Percentiles rank a stretch among this genome's conserved stretches.
Evolutionary conservation across 92 coral and sea anemone species (phyloP).

Genomic region (Epizoanthus stellaris): DNA sequence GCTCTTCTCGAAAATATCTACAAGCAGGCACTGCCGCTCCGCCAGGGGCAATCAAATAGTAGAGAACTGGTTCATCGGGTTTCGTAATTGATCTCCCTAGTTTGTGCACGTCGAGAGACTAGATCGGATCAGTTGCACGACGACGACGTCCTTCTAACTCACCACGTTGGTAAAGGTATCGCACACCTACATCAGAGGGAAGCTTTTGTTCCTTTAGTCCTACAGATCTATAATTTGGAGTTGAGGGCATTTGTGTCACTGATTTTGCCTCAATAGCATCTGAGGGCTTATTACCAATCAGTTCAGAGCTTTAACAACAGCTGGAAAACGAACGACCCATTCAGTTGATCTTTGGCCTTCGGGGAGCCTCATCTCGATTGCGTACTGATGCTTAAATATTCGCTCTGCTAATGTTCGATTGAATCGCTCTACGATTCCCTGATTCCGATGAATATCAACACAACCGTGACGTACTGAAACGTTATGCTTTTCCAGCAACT

Average conservation of each 20-base stretch:
- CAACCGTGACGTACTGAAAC: background rate
- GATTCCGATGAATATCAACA: background rate
- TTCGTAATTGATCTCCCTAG: too few species aligned
- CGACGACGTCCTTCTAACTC: slow-evolving; percentile 3
- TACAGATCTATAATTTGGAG: too few species aligned
- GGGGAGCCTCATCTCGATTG: slow-evolving; percentile 2
- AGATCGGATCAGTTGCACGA: too few species aligned
- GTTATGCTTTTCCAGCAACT: background rate
- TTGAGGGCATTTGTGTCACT: background rate
- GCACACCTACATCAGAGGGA: background rate
- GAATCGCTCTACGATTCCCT: background rate
- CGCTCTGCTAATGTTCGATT: slow-evolving; percentile 16
- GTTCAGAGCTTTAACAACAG: background rate
- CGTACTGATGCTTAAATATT: slow-evolving; percentile 39
- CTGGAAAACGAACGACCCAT: background rate
- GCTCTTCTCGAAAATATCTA: slow-evolving; percentile 35
- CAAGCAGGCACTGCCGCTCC: too few species aligned
- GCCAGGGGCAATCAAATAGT: too few species aligned
- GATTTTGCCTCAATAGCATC: background rate
- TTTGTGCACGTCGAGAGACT: too few species aligned
- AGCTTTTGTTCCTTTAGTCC: slow-evolving; percentile 13
- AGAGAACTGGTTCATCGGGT: too few species aligned
- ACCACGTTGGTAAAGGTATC: slow-evolving; percentile 9
- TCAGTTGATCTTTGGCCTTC: background rate
- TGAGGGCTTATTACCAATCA: background rate